A percentile compares a stretch with the other conserved stretches of the same genome.
These are phyloP conservation scores for Glossophaga mutica DNA, from an alignment of 2,797 vertebrate species.

Conservation along the genomic window DNA sequence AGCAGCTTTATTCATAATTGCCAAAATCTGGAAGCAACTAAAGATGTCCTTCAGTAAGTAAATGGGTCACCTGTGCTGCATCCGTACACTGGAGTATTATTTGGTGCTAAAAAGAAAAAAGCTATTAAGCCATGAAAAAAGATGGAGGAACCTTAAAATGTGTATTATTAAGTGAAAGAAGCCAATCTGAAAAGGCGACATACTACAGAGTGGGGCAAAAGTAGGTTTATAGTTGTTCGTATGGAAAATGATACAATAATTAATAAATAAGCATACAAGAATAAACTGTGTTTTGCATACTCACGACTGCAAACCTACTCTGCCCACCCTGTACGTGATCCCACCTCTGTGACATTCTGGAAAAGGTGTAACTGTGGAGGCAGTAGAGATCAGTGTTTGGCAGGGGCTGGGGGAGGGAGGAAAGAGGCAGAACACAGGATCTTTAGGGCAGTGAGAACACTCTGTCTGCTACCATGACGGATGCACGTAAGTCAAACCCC, in stretches of 20 bases:
- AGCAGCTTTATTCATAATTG: background rate
- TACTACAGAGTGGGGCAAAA: background rate
- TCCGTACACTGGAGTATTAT: background rate
- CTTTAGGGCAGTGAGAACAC: background rate
- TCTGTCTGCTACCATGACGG: background rate
- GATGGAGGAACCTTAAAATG: background rate
- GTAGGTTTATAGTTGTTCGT: background rate
- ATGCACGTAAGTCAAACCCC: background rate
- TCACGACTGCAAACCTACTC: background rate
- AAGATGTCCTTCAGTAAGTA: background rate
- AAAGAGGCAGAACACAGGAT: background rate
- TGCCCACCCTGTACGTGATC: no score
- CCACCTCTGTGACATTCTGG: background rate
- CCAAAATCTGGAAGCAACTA: background rate
- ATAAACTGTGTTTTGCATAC: no score
- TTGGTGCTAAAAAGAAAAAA: background rate
- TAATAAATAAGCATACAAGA: background rate
- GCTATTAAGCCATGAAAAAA: background rate
- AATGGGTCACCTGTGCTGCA: background rate
- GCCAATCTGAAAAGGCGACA: background rate
- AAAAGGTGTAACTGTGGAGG: background rate
- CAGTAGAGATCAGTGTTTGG: background rate
- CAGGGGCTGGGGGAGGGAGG: background rate
- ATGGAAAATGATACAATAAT: background rate
- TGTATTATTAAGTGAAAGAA: background rate